Conservation (phyloP, 2,113 vertebrate species). For the Callipepla squamata region DNA sequence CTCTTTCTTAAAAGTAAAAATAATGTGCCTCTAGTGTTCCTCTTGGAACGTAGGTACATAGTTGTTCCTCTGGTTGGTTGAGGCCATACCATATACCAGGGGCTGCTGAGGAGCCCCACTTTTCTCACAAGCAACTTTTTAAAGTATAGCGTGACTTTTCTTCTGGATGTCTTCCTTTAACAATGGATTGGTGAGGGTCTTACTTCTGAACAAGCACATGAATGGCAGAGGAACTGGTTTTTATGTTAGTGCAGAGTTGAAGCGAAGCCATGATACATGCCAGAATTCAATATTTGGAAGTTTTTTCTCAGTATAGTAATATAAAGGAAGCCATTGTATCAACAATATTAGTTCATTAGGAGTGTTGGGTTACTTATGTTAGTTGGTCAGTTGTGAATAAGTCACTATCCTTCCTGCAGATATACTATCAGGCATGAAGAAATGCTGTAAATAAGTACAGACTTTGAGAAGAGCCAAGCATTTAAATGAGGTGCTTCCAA, state of each 20-base stretch:
- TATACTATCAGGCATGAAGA: neutral
- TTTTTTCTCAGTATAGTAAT: neutral
- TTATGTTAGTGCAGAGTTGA: neutral
- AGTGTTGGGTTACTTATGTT: neutral
- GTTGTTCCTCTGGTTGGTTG: neutral
- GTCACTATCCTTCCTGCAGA: neutral
- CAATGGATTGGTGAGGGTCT: neutral
- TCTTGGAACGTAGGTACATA: rapidly evolving
- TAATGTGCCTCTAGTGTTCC: neutral
- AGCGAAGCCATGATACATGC: neutral
- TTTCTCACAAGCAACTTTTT: neutral
- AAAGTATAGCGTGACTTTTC: neutral
- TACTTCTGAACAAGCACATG: neutral
- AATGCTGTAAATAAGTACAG: neutral
- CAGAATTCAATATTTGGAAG: neutral
- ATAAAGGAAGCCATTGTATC: neutral
- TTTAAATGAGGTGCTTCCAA: neutral
- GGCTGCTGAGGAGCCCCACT: neutral
- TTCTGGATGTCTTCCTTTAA: neutral
- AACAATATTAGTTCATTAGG: rapidly evolving
- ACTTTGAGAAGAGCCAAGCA: neutral
- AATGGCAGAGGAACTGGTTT: neutral
- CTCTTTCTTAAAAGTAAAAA: neutral
- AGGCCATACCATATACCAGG: neutral
- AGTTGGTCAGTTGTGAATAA: neutral